Evolutionary conservation across 1,140 invertebrate genomes (phyloP).

Genomic region (Pentalonia nigronervosa): DNA sequence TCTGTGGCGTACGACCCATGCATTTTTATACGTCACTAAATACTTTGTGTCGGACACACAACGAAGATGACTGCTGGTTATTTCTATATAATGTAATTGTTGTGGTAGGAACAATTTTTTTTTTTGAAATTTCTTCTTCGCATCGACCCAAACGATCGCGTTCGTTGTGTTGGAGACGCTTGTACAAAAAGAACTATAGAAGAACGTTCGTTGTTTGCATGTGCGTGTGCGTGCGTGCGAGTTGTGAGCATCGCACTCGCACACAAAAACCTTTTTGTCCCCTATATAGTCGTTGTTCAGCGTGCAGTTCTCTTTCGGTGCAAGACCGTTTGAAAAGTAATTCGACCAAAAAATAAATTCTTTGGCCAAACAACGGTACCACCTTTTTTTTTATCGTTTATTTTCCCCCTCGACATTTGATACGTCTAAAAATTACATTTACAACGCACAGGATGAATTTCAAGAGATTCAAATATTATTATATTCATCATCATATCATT

Average conservation of each 20-base stretch:
- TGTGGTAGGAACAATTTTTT: conserved; percentile 35
- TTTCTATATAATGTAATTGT: conserved; percentile 34
- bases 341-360: conserved; percentile 55
- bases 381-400: conserved; percentile 34
- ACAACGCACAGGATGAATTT: neutral
- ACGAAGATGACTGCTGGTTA: conserved; percentile 25
- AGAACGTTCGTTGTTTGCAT: neutral
- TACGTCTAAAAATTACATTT: conserved; percentile 46
- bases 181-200: conserved; percentile 24
- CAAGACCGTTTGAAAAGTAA: conserved; percentile 45
- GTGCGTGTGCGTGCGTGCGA: neutral
- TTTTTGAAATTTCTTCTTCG: conserved; percentile 14
- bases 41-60: conserved; percentile 45
- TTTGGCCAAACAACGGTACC: conserved; percentile 44
- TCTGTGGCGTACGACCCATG: conserved; percentile 21
- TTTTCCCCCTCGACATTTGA: conserved; percentile 47
- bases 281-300: conserved; percentile 31
- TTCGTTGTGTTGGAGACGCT: neutral
- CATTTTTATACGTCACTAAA: conserved; percentile 54
- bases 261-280: conserved; percentile 48
- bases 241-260: neutral
- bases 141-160: neutral
- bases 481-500: neutral
- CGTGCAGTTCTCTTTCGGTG: neutral
- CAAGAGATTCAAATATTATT: neutral